A percentile compares a stretch with the other conserved stretches of the same genome.
These are phyloP conservation scores for Potorous gilbertii DNA, from an alignment of 2,797 vertebrate genomes.

Conservation along the genomic window DNA sequence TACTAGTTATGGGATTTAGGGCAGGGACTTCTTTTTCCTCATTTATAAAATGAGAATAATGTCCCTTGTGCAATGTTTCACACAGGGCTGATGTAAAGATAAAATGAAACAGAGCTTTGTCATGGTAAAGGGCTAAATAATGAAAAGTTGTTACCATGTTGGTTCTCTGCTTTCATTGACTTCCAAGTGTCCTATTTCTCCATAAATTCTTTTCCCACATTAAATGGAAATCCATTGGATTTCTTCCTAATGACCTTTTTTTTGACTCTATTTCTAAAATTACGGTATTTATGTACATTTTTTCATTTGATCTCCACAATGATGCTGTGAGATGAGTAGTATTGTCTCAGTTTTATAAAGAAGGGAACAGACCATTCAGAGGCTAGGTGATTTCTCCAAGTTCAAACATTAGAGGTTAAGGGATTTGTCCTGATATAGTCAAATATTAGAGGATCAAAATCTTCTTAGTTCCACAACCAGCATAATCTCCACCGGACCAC, in stretches of 20 bases:
- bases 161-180: neutral
- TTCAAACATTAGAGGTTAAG: neutral
- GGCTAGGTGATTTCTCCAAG: neutral
- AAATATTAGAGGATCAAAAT: neutral
- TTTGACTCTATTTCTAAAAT: too few species aligned
- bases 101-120: neutral
- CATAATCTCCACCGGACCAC: neutral
- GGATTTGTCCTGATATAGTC: too few species aligned
- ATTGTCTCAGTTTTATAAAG: neutral
- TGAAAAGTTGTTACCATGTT: neutral
- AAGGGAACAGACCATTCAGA: neutral
- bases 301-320: neutral
- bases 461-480: neutral
- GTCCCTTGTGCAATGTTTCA: neutral
- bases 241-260: too few species aligned
- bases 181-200: neutral
- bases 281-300: too few species aligned
- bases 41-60: neutral
- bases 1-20: neutral
- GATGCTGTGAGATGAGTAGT: neutral
- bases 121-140: neutral
- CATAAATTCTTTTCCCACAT: too few species aligned
- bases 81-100: neutral
- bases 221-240: too few species aligned
- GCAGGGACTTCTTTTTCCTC: neutral